Evolutionary conservation across 2,113 vertebrate genomes (phyloP), one percentile per base, ranked within the genome.

Genomic region (Melanocharis versteri): DNA sequence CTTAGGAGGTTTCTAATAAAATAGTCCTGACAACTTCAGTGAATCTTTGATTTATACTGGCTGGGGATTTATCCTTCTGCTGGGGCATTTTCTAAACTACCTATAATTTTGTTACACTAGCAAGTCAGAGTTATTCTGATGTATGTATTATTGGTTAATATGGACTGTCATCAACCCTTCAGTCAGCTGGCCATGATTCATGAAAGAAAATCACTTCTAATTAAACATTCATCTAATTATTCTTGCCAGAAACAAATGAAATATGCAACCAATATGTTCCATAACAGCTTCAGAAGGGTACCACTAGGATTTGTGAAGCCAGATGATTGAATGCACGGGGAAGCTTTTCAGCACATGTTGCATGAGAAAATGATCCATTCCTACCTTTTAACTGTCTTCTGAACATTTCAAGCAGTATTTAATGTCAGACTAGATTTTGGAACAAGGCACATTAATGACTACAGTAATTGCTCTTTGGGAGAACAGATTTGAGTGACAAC

Each of bases 161-260:
- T 54, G 87, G 93, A 94, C 94, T 97, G 94, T 96, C 96, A 97
- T 92, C 96, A 92, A 92, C 83, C 86, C 83, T 95, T 97, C 96
- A 97, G 93, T 96, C 95, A 92, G 94, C 86, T 96, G 95, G 95
- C 93, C 89, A 56, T 88, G 89, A 96, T 94, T 97, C 94, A 95
- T 71, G 76, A 81, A 94, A 94, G 93, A 94, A 95, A 97, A 95
- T 95, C 93, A 90, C 93, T 94, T 47, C 80, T 95, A 97, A 97
- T 97, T 97, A 97, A 96, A 71, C 91, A 91, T 94, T 94, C 96
- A 87, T 94, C 91, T 96, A 94, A 96, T 97, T 96, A 96, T 96
- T 95, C 95, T 94, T 97, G 94, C 96, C 96, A 97, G 93, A 97
- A 97, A 96, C 93, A 95, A 95, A 92, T 95, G 94, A 95, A 95